Evolutionary conservation across 2,797 vertebrate genomes (phyloP).

Genomic region (Pampus argenteus): DNA sequence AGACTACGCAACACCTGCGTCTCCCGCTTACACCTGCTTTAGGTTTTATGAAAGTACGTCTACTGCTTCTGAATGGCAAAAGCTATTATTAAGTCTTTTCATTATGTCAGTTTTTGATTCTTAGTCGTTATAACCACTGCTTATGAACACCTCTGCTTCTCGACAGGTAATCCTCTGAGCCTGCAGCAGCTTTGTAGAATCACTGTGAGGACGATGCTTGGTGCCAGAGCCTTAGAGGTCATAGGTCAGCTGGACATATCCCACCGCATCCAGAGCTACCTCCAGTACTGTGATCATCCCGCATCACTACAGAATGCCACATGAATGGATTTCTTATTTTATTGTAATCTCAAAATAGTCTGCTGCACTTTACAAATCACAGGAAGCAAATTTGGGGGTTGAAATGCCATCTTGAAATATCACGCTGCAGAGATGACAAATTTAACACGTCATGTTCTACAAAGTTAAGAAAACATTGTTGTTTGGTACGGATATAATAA

Average conservation of each 20-base stretch:
- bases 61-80: neutral
- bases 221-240: slow-evolving; percentile 82
- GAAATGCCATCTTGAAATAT: too few species aligned
- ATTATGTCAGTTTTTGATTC: neutral
- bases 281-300: slow-evolving; percentile 65
- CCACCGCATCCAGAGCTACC: slow-evolving; percentile 82
- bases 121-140: neutral
- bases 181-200: slow-evolving; percentile 91
- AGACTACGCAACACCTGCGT: slow-evolving; percentile 85
- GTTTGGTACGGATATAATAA: too few species aligned
- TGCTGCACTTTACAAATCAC: too few species aligned
- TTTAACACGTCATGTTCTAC: too few species aligned
- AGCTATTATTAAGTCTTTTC: too few species aligned
- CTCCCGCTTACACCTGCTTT: slow-evolving; percentile 83
- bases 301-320: neutral
- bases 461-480: too few species aligned
- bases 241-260: slow-evolving; percentile 86
- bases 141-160: neutral
- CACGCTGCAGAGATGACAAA: too few species aligned
- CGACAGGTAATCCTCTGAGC: slow-evolving; percentile 84
- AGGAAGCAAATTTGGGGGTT: too few species aligned
- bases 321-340: neutral
- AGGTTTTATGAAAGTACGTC: slow-evolving; percentile 87
- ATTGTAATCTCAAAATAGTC: too few species aligned
- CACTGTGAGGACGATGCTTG: slow-evolving; percentile 81